Percentiles rank a stretch among this genome's conserved stretches.
Conservation (phyloP, 2,113 vertebrate species). For the Laticauda colubrina region DNA sequence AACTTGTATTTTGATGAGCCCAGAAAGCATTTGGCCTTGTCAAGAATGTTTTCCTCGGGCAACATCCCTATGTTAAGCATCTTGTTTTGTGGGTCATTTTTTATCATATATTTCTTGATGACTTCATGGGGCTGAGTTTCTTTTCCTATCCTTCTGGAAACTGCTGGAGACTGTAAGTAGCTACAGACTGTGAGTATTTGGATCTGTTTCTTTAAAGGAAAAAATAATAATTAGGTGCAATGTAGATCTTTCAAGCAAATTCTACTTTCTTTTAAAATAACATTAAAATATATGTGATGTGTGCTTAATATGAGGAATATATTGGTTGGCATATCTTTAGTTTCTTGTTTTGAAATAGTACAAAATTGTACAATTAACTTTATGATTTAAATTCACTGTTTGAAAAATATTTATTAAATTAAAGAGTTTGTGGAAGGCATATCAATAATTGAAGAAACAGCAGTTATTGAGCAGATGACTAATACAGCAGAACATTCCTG, state of each 20-base stretch:
- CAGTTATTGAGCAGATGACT: background rate
- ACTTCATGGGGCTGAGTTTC: conserved; percentile 9
- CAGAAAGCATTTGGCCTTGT: background rate
- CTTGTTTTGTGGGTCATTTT: background rate
- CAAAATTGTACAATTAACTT: background rate
- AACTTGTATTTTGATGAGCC: conserved; percentile 22
- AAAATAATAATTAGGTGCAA: background rate
- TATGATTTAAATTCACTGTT: background rate
- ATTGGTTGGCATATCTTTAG: background rate
- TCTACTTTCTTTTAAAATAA: background rate
- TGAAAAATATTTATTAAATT: background rate
- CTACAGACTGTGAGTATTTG: background rate
- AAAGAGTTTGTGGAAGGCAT: background rate
- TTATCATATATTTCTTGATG: background rate
- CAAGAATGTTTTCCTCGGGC: background rate
- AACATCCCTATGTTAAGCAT: background rate
- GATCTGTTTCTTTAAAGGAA: background rate
- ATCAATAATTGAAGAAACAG: background rate
- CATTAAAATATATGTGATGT: background rate
- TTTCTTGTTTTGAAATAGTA: background rate
- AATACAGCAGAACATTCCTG: background rate
- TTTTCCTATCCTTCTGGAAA: background rate
- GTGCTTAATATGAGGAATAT: background rate
- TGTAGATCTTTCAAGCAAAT: background rate
- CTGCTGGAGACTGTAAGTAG: conserved; percentile 16